Evolutionary conservation across 2,888 invertebrate genomes (phyloP), one percentile per base, ranked within the genome.

Genomic region (Holacanthella duospinosa): DNA sequence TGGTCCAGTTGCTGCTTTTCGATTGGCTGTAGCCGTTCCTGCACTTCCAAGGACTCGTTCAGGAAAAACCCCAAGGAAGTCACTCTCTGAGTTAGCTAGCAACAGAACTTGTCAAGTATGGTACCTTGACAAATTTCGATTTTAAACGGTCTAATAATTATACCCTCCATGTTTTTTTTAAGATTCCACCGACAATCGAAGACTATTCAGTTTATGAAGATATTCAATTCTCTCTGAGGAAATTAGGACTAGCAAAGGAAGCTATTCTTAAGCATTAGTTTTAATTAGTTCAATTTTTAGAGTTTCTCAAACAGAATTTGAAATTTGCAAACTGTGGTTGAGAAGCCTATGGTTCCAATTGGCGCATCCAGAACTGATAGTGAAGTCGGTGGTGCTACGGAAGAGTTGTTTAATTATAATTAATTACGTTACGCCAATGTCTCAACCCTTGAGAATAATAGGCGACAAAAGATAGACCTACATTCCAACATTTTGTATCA

Each of bases 1-100:
- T 59, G 92, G 92, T 0, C 92, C 94, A 0, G 93, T 95, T 6
- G 93, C 94, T 1, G 85, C 91, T 0, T 92, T 95, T 77, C 85
- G 87, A 67, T 80, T 87, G 69, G 88, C 88, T 0, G 85, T 86
- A 0, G 82, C 88, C 0, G 90, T 95, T 0, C 84, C 83, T 21
- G 89, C 84, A 0, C 77, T 95, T 53, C 95, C 95, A 0, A 84
- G 91, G 64, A 95, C 94, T 0, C 82, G 94, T 60, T 93, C 93
- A 1, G 90, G 90, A 29, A 87, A 87, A 78, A 83, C 83, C n/a
- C 80, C 89, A 27, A 82, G 94, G 43, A 90, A 89, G 75, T 86
- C 89, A 1, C 87, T 95, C 69, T 83, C 91, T 0, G 88, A 90
- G 74, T 80, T 95, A 74, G 92, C 93, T 1, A 83, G 86, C 59